Percentiles rank a stretch among this genome's conserved stretches.
phyloP scores from a whole-genome alignment of 2,888 invertebrate species.

The Pterostichus niger region DNA sequence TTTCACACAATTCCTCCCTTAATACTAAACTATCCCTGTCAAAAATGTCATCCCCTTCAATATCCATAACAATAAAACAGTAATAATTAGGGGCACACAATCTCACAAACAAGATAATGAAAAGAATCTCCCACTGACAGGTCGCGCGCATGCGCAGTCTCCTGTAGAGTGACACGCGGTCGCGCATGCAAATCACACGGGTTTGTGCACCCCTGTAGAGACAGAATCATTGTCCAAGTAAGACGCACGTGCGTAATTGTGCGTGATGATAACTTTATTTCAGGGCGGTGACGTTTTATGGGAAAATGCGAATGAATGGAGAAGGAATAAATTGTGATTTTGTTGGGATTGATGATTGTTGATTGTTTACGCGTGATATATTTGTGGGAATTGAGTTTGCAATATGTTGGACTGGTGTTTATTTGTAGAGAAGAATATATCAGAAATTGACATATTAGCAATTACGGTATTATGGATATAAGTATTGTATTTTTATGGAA shows the following conservation, averaged over 20 bases:
- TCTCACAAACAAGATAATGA: not conserved
- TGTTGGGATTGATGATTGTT: too few species aligned
- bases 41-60: not conserved
- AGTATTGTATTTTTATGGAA: too few species aligned
- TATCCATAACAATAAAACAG: constrained; percentile 11
- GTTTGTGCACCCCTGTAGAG: not conserved
- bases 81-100: constrained; percentile 11
- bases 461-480: too few species aligned
- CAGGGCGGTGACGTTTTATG: constrained; percentile 10
- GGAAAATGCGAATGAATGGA: not conserved
- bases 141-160: not conserved
- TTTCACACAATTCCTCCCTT: not conserved
- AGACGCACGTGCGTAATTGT: not conserved
- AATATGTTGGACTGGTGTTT: too few species aligned
- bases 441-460: too few species aligned
- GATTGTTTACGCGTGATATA: too few species aligned
- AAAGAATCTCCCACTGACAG: not conserved
- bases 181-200: constrained; percentile 12
- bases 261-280: constrained; percentile 26
- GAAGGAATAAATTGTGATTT: too few species aligned
- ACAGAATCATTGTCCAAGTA: not conserved
- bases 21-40: not conserved
- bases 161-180: not conserved
- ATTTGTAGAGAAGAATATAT: too few species aligned
- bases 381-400: too few species aligned